Conservation (phyloP, 2,888 invertebrate species). For the Emesis russula region DNA sequence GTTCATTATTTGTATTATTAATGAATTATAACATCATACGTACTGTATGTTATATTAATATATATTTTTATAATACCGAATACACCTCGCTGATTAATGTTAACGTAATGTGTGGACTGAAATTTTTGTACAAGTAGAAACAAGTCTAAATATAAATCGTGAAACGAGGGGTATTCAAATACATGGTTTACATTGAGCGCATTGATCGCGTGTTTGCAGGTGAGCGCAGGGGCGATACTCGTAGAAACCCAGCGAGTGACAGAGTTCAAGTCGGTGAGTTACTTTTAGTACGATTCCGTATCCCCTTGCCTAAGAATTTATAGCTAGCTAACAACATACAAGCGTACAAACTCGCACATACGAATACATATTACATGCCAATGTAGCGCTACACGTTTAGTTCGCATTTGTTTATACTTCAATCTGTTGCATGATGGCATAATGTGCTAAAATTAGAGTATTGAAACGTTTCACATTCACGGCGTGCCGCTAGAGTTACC, state of each 20-base stretch:
- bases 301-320: conserved; percentile 37
- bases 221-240: conserved; percentile 95
- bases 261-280: conserved; percentile 95
- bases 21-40: conserved; percentile 9
- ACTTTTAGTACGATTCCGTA: conserved; percentile 88
- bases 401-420: conserved; percentile 89
- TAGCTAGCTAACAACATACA: conserved; percentile 21
- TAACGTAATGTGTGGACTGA: neutral
- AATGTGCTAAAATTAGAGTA: conserved; percentile 92
- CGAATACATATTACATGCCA: conserved; percentile 20
- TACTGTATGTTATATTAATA: neutral
- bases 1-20: neutral
- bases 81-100: neutral
- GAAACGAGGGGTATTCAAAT: conserved; percentile 90
- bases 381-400: conserved; percentile 60
- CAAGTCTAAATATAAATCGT: conserved; percentile 66
- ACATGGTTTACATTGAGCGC: conserved; percentile 93
- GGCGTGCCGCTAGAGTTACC: conserved; percentile 92
- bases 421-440: conserved; percentile 92
- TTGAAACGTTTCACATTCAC: conserved; percentile 90
- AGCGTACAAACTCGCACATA: conserved; percentile 19
- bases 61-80: conserved; percentile 3
- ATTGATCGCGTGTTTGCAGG: conserved; percentile 95
- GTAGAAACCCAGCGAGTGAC: conserved; percentile 94
- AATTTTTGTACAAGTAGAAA: conserved; percentile 5